Conservation (phyloP, 2,113 vertebrate genomes). For the Chionis minor region DNA sequence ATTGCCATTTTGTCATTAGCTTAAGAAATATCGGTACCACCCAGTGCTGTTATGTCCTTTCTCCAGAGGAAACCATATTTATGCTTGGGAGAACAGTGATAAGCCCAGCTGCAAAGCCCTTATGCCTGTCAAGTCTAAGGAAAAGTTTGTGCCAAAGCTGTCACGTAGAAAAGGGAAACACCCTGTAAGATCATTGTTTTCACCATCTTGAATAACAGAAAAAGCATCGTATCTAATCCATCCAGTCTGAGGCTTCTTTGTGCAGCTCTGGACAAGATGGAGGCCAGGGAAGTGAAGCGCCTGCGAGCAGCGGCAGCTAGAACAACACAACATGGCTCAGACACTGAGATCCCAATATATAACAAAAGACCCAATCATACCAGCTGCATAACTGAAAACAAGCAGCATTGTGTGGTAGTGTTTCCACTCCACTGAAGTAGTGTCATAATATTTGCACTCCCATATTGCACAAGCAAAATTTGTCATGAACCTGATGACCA, state of each 20-base stretch:
- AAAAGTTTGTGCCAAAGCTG: background rate
- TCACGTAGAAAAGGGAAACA: background rate
- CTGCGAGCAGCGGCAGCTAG: background rate
- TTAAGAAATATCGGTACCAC: background rate
- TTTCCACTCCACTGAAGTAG: background rate
- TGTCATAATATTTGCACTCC: fast-evolving
- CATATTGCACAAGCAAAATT: background rate
- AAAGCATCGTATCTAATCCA: background rate
- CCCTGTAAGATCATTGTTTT: background rate
- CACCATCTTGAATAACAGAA: background rate
- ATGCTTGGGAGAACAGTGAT: background rate
- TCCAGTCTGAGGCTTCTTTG: background rate
- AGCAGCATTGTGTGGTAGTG: background rate
- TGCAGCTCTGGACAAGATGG: background rate
- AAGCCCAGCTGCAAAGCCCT: background rate
- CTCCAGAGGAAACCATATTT: background rate
- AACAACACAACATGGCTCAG: background rate
- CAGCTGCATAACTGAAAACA: background rate
- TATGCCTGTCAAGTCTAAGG: background rate
- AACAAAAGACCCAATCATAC: background rate
- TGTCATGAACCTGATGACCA: background rate
- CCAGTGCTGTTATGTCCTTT: background rate
- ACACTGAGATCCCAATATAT: background rate
- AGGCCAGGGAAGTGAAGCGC: background rate
- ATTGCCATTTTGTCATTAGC: background rate